Evolutionary conservation across 1,140 invertebrate species (phyloP).

Genomic region (Geopemphigus sp.): DNA sequence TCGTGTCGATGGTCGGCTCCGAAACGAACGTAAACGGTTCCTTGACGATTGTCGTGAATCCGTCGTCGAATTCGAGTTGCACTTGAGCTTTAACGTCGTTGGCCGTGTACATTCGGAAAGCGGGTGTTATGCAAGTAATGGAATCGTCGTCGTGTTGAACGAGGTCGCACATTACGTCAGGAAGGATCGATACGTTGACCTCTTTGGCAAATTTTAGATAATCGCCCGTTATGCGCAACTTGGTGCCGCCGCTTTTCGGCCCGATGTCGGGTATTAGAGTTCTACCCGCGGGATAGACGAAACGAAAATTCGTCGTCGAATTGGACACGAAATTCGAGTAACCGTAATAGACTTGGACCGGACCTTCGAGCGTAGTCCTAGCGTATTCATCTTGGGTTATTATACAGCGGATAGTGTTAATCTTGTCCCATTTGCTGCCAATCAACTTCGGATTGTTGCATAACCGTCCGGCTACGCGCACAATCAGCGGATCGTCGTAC

Average conservation of each 20-base stretch:
- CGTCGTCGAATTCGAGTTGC: neutral
- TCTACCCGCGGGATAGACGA: too few species aligned
- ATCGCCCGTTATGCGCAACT: slow-evolving; percentile 80
- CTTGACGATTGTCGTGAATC: accelerated
- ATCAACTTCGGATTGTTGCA: neutral
- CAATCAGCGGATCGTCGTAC: neutral
- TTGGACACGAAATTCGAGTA: too few species aligned
- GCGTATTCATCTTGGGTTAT: too few species aligned
- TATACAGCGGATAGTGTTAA: too few species aligned
- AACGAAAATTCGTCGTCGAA: slow-evolving; percentile 61
- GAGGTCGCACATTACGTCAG: slow-evolving; percentile 53
- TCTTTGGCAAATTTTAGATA: slow-evolving; percentile 92
- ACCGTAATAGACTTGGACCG: neutral
- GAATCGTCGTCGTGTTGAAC: neutral
- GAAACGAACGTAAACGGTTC: neutral
- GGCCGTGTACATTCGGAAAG: too few species aligned
- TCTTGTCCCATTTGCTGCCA: too few species aligned
- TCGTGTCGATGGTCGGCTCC: neutral
- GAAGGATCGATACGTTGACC: slow-evolving; percentile 84
- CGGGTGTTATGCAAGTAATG: neutral
- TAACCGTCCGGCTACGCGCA: neutral
- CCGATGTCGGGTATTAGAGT: slow-evolving; percentile 85
- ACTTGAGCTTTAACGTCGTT: too few species aligned
- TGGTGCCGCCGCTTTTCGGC: slow-evolving; percentile 88
- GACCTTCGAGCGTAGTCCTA: too few species aligned